Conservation (phyloP, 2,797 vertebrate species). For the Sandelia bainsii region DNA sequence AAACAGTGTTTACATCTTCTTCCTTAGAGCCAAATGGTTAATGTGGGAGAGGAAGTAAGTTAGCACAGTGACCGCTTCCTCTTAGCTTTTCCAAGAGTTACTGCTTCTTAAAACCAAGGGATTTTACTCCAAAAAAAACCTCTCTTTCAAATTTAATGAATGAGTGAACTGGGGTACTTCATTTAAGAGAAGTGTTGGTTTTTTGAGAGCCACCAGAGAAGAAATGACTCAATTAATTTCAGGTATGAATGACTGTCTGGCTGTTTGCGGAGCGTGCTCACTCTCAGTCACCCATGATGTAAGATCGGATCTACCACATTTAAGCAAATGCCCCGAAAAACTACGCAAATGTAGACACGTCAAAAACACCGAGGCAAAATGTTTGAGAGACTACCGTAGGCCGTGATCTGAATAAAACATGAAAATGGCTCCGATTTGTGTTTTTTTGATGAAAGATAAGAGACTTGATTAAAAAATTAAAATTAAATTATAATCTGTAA, state of each 20-base stretch:
- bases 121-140: constrained; percentile 57
- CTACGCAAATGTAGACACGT: constrained; percentile 40
- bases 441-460: constrained; percentile 15
- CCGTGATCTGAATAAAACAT: constrained; percentile 44
- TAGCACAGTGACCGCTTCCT: constrained; percentile 47
- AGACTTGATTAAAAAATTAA: too few species aligned
- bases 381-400: constrained; percentile 17
- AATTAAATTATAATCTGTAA: too few species aligned
- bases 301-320: constrained; percentile 64
- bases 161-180: constrained; percentile 28
- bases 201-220: constrained; percentile 14
- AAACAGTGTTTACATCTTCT: background rate
- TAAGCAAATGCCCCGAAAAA: constrained; percentile 57
- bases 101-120: constrained; percentile 23
- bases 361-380: constrained; percentile 42
- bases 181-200: constrained; percentile 21
- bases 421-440: constrained; percentile 26
- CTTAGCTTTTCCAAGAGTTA: constrained; percentile 43
- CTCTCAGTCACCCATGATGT: constrained; percentile 65
- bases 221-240: constrained; percentile 69
- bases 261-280: constrained; percentile 29
- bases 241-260: constrained; percentile 69
- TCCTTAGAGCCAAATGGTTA: constrained; percentile 4
- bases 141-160: constrained; percentile 47
- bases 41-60: constrained; percentile 64